A percentile compares a stretch with the other conserved stretches of the same genome.
Conservation (phyloP, 2,888 invertebrate genomes). For the Caenorhabditis imperialis region DNA sequence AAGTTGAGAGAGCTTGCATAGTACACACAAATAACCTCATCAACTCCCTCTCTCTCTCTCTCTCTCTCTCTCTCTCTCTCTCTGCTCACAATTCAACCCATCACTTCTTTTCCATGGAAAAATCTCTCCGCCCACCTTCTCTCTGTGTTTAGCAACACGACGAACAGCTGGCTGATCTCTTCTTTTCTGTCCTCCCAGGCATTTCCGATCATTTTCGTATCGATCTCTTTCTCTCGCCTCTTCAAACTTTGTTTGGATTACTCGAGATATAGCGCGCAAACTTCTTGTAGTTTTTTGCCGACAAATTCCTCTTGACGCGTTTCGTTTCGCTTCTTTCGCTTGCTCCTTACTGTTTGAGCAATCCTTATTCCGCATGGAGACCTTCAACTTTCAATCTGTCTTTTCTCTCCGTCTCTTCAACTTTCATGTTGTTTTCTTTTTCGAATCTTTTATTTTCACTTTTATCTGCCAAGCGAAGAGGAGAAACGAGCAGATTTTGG, state of each 20-base stretch:
- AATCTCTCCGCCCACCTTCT: slow-evolving; percentile 43
- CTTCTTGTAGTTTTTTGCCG: neutral
- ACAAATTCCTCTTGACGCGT: slow-evolving; percentile 37
- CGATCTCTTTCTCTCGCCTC: slow-evolving; percentile 15
- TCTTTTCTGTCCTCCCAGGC: neutral
- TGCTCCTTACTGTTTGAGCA: too few relatives aligned
- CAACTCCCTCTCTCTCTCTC: neutral
- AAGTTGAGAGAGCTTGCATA: too few relatives aligned
- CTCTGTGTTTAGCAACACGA: slow-evolving; percentile 46
- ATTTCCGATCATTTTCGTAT: slow-evolving; percentile 51
- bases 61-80: neutral
- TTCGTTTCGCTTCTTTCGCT: slow-evolving; percentile 20
- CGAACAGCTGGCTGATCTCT: slow-evolving; percentile 39
- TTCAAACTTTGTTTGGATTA: slow-evolving; percentile 35
- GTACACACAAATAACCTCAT: too few relatives aligned
- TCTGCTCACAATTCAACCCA: neutral
- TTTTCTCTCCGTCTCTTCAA: slow-evolving; percentile 12
- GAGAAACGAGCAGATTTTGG: slow-evolving; percentile 19
- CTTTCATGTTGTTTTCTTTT: slow-evolving; percentile 3
- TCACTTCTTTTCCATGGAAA: slow-evolving; percentile 9
- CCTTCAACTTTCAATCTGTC: too few relatives aligned
- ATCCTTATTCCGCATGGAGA: too few relatives aligned
- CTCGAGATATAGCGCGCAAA: neutral
- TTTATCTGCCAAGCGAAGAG: neutral
- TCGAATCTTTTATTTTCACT: slow-evolving; percentile 7